Base-by-base conservation (phyloP, 2,797 vertebrate species). In the Pseudochirops corinnae region DNA sequence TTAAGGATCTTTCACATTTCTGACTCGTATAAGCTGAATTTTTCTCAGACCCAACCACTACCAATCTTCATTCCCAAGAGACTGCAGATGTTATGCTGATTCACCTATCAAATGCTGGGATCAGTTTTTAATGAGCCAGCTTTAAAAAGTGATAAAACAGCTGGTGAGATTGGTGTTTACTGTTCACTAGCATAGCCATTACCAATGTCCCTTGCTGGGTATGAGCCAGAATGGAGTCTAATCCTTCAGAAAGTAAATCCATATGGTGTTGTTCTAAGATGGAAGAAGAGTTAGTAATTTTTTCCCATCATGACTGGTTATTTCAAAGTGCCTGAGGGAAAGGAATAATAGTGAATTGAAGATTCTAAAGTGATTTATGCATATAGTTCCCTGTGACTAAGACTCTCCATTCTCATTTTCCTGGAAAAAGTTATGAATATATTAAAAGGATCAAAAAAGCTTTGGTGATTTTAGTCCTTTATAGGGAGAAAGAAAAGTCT, bases 141-240 rank as follows among this genome's bases (percentile, higher is more conserved):
- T 74, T 52, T 90, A 55, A 56, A 93, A 93, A 97, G 90, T 31
- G 16, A 56, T 92, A 95, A 95, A 13, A 53, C n/a, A 82, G 92
- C 90, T 57, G 92, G 91, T 46, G 10, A 3, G 39, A 53, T 28
- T 92, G 33, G 53, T 46, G 93, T 96, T 93, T 91, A 94, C 9
- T 55, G 93, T 60, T 94, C 55, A 93, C 39, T 92, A 96, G 16
- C 39, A 90, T 33, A 93, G 67, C 94, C 96, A 95, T 56, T 96
- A 94, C 93, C 92, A 97, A 98, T 97, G 97, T 97, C 97, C 98
- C 92, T 97, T 98, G 96, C 97, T 98, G 98, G 96, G 92, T 97
- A 97, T 96, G 94, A 95, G 91, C 13, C 55, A 97, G 0, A 33
- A 96, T 3, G 46, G n/a, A 96, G 12, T 0, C 0, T 33, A 94